Percentiles rank a stretch among this genome's conserved stretches.
Evolutionary conservation across 2,113 vertebrate species (phyloP).

Genomic region (Paralichthys olivaceus): DNA sequence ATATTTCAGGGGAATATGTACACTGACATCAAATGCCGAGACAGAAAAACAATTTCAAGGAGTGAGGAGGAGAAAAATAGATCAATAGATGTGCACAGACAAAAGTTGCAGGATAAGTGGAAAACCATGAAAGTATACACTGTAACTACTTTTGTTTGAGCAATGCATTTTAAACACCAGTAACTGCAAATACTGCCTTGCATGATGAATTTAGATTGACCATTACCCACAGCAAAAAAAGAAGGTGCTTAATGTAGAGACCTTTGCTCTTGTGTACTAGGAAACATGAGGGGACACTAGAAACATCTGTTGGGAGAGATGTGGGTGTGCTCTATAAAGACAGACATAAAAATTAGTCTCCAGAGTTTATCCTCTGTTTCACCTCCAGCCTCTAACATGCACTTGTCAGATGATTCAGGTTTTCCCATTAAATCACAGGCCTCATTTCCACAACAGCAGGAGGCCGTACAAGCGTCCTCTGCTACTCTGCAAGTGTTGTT

Average conservation of each 20-base stretch:
- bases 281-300: background rate
- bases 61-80: background rate
- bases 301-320: background rate
- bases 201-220: background rate
- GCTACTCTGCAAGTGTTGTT: constrained; percentile 12
- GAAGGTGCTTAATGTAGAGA: background rate
- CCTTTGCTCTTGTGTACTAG: background rate
- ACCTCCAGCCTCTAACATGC: constrained; percentile 34
- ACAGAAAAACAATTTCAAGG: background rate
- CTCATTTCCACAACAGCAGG: constrained; percentile 44
- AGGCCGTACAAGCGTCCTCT: constrained; percentile 17
- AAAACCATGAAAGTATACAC: background rate
- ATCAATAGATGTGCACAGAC: constrained; percentile 3
- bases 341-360: constrained; percentile 32
- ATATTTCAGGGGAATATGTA: background rate
- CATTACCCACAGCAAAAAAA: background rate
- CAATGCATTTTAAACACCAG: background rate
- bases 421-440: constrained; percentile 45
- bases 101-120: background rate
- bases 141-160: background rate
- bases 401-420: constrained; percentile 49
- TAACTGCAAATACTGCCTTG: background rate
- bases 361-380: constrained; percentile 39
- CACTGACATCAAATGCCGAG: constrained; percentile 3
- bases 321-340: constrained; percentile 16